Conservation (phyloP, 2,113 vertebrate genomes). For the Etheostoma spectabile region DNA sequence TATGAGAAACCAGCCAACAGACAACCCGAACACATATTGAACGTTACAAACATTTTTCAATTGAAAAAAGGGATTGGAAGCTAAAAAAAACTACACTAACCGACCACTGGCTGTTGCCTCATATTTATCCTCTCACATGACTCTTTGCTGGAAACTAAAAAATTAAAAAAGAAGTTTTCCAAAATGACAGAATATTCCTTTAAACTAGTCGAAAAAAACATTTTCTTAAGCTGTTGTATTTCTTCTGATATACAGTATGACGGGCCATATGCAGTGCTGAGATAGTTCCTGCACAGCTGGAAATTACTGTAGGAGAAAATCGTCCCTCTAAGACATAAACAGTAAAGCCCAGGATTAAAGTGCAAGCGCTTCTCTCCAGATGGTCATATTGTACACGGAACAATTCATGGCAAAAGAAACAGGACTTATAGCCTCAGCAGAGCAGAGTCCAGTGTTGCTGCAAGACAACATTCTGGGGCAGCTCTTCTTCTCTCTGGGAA, state of each 20-base stretch:
- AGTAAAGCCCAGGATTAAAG: constrained; percentile 42
- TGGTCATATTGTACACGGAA: background rate
- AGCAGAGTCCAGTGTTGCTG: constrained; percentile 4
- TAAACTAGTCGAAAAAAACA: background rate
- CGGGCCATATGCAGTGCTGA: background rate
- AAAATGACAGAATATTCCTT: background rate
- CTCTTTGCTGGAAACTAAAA: background rate
- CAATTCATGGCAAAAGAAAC: constrained; percentile 8
- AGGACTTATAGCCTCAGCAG: constrained; percentile 10
- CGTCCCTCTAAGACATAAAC: constrained; percentile 30
- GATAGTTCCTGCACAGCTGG: constrained; percentile 57
- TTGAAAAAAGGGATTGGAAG: background rate
- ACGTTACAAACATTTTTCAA: background rate
- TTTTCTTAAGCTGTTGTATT: background rate
- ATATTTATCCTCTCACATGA: background rate
- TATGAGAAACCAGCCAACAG: background rate
- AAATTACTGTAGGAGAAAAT: constrained; percentile 60
- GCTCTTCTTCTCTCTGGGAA: background rate
- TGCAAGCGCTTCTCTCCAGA: constrained; percentile 24
- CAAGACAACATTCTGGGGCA: background rate
- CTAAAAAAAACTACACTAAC: background rate
- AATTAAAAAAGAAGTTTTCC: background rate
- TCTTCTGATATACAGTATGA: background rate
- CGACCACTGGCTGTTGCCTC: background rate
- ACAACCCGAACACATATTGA: background rate